Evolutionary conservation across 2,888 invertebrate genomes (phyloP).

Genomic region (Axea sp.): DNA sequence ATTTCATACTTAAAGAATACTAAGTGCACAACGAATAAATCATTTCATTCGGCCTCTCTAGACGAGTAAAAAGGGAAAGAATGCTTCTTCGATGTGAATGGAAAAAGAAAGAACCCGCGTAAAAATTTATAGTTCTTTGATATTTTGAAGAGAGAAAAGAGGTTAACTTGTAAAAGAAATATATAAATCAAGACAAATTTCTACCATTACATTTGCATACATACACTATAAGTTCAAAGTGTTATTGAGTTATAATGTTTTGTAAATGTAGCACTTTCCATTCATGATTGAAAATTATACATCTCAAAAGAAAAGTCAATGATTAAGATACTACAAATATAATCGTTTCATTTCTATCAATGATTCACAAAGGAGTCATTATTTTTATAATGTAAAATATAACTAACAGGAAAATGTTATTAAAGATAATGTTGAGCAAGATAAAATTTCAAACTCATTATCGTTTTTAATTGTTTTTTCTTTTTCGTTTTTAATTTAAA

Average conservation of each 20-base stretch:
- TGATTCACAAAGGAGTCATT: too few species aligned
- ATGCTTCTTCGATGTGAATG: conserved; percentile 45
- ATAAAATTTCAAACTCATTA: too few species aligned
- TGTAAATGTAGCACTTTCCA: too few species aligned
- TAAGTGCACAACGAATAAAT: conserved; percentile 59
- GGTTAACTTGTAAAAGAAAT: conserved; percentile 43
- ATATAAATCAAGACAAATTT: conserved; percentile 51
- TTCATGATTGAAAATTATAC: background rate
- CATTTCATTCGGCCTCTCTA: conserved; percentile 51
- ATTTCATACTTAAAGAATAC: conserved; percentile 61
- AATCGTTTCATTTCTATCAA: too few species aligned
- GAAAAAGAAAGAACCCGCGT: conserved; percentile 46
- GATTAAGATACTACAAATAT: too few species aligned
- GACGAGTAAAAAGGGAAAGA: conserved; percentile 52
- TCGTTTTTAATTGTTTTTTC: too few species aligned
- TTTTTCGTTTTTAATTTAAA: too few species aligned
- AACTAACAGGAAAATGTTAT: too few species aligned
- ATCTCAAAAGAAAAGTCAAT: background rate
- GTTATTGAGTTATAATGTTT: conserved; percentile 12
- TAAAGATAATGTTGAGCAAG: too few species aligned
- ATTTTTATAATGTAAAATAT: too few species aligned
- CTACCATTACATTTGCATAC: conserved; percentile 12
- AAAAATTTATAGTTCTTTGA: conserved; percentile 59
- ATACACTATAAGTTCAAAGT: conserved; percentile 3
- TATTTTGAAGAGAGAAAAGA: conserved; percentile 57